phyloP scores from a whole-genome alignment of 2,888 invertebrate species.

The Gandaritis pyraliata region DNA sequence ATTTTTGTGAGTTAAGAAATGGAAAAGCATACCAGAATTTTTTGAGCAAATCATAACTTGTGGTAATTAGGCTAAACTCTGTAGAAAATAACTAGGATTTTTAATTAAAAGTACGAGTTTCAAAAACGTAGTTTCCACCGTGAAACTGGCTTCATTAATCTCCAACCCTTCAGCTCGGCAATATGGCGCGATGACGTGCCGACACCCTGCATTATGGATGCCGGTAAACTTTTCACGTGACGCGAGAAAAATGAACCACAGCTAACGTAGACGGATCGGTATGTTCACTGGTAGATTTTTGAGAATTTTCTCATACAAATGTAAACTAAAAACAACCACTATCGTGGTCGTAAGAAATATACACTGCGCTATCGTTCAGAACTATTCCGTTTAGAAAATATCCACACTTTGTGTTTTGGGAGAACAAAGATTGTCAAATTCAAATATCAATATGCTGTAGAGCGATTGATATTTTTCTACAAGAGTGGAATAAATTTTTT shows the following conservation, averaged over 20 bases:
- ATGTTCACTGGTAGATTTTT: constrained; percentile 53
- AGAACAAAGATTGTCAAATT: too few species aligned
- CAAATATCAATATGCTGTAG: too few species aligned
- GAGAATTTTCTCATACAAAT: not conserved
- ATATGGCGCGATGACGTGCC: constrained; percentile 81
- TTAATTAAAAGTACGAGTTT: not conserved
- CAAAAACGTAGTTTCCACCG: constrained; percentile 44
- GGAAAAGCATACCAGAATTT: too few species aligned
- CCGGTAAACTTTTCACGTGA: constrained; percentile 73
- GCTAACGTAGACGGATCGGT: constrained; percentile 70
- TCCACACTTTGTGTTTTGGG: too few species aligned
- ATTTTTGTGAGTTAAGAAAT: not conserved
- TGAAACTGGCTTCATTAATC: constrained; percentile 65
- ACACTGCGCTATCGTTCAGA: not conserved
- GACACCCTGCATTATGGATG: constrained; percentile 83
- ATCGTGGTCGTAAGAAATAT: too few species aligned
- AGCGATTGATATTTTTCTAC: too few species aligned
- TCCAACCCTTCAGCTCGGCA: constrained; percentile 70
- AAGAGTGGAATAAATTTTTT: too few species aligned
- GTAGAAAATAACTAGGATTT: not conserved
- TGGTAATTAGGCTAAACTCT: too few species aligned
- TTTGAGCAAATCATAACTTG: too few species aligned
- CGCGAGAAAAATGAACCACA: constrained; percentile 83
- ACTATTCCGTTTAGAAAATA: not conserved
- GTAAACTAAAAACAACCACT: too few species aligned